Base-by-base conservation (phyloP, 92 coral and sea anemone genomes). In the Chrysogorgia sp. region DNA sequence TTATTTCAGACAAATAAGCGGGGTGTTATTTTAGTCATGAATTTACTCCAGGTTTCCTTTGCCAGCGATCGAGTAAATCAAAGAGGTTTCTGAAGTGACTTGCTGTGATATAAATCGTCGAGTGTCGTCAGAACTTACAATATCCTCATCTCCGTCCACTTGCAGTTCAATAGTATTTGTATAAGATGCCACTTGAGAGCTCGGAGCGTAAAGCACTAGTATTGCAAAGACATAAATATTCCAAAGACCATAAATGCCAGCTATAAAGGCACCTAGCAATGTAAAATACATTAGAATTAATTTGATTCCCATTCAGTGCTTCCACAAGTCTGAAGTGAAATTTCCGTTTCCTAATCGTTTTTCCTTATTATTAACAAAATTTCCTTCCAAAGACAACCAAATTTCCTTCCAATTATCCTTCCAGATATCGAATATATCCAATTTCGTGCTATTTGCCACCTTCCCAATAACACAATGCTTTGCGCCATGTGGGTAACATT, bases 211-310 rank as follows among this genome's bases (percentile, higher is more conserved):
- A 60, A 94, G 81, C 76, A 87, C 84, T 60, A 94, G 86, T 28
- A 94, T 68, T 1, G 92, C 74, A 81, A 91, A 85, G 19, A 91
- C 96, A 76, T 94, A 94, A 0, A 79, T 84, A 52, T 94, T 94
- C 98, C 98, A 94, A 90, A 94, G 85, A 52, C 98, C 98, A 37
- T 91, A 94, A 15, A 92, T 83, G 40, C 98, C 98, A 24, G 96
- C 88, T 62, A 87, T 89, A 53, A 91, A 50, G 2, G 98, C 98
- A 75, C 98, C 98, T 93, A 75, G 12, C 10, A 64, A 32, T 32
- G 24, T 32, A 17, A 45, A 47, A n/a, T 67, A 57, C 3, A 67
- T 33, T 10, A 20, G 22, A 64, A 1, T 33, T 22, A 3, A 22
- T 40, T 25, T 25, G 12, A 10, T 40, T 34, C 2, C 4, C 34